phyloP scores from a whole-genome alignment of 2,797 vertebrate genomes.

The Fistularia commersonii region DNA sequence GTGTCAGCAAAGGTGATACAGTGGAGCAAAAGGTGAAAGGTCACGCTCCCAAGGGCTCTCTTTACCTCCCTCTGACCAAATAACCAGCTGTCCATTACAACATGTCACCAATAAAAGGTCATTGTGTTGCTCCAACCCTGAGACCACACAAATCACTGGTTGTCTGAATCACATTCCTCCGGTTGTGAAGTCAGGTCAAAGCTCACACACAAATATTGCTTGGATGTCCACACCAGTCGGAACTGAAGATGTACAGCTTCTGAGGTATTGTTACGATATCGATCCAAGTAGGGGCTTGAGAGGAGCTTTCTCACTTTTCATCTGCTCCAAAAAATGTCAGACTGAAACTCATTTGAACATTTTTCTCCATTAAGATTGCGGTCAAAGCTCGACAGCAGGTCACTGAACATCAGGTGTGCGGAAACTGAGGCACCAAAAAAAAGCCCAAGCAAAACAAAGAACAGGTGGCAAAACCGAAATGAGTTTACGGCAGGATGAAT shows the following conservation, averaged over 20 bases:
- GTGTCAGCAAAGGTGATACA: constrained; percentile 6
- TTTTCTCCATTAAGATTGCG: no score
- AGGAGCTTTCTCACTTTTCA: no score
- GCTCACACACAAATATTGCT: constrained; percentile 15
- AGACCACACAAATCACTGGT: constrained; percentile 47
- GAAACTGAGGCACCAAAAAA: constrained; percentile 1
- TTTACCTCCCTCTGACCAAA: constrained; percentile 21
- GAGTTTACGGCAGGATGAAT: constrained; percentile 6
- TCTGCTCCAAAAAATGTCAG: no score
- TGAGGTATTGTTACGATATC: background rate
- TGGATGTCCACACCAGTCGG: constrained; percentile 4
- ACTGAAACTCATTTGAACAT: background rate
- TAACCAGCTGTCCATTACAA: constrained; percentile 21
- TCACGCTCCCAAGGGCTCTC: constrained; percentile 5
- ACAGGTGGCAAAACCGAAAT: constrained; percentile 35
- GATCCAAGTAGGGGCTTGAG: background rate
- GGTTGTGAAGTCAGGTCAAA: constrained; percentile 19
- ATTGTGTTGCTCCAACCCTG: constrained; percentile 2
- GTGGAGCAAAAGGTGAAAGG: constrained; percentile 24
- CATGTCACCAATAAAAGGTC: constrained; percentile 21
- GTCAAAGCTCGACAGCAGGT: constrained; percentile 5
- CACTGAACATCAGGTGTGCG: constrained; percentile 30
- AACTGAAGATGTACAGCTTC: constrained; percentile 3
- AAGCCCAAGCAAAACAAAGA: constrained; percentile 24
- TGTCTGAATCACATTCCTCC: constrained; percentile 25